Evolutionary conservation across 2,888 invertebrate genomes (phyloP).

Genomic region (Ophioninae sp.): DNA sequence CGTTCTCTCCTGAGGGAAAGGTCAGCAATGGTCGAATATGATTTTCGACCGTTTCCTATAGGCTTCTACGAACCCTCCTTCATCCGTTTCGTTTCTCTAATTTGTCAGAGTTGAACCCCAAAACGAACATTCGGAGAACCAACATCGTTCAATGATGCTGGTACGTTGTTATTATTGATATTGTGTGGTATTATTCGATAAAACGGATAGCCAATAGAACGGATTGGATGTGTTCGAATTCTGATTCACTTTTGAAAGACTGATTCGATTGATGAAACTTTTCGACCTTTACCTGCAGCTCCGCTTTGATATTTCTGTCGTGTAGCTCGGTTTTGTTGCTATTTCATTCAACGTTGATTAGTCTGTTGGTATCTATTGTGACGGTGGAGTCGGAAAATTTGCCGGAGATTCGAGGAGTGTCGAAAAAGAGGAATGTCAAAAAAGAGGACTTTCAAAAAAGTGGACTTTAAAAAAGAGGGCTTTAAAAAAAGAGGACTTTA

Average conservation of each 20-base stretch:
- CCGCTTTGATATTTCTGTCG: constrained; percentile 8
- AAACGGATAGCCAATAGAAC: neutral
- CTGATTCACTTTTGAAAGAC: neutral
- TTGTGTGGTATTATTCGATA: neutral
- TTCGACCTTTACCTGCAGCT: neutral
- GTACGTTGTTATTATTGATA: constrained; percentile 1
- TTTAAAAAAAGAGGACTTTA: too few species aligned
- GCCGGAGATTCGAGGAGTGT: too few species aligned
- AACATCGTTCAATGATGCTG: constrained; percentile 2
- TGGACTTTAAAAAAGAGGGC: too few species aligned
- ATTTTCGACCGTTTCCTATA: constrained; percentile 55
- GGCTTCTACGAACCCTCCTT: constrained; percentile 1
- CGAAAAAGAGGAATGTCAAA: too few species aligned
- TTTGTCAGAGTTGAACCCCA: constrained; percentile 50
- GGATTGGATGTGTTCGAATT: neutral
- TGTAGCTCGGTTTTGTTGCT: constrained; percentile 2
- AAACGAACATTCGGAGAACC: constrained; percentile 44
- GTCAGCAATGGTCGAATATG: constrained; percentile 56
- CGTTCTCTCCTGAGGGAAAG: constrained; percentile 44
- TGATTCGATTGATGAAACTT: constrained; percentile 36
- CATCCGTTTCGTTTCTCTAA: constrained; percentile 64
- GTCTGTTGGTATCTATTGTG: constrained; percentile 30
- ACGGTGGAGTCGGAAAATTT: too few species aligned
- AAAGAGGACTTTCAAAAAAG: too few species aligned
- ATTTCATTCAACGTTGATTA: constrained; percentile 55